These are phyloP conservation scores for Tragelaphus eurycerus DNA, from an alignment of 2,797 vertebrate genomes.

Conservation along the genomic window DNA sequence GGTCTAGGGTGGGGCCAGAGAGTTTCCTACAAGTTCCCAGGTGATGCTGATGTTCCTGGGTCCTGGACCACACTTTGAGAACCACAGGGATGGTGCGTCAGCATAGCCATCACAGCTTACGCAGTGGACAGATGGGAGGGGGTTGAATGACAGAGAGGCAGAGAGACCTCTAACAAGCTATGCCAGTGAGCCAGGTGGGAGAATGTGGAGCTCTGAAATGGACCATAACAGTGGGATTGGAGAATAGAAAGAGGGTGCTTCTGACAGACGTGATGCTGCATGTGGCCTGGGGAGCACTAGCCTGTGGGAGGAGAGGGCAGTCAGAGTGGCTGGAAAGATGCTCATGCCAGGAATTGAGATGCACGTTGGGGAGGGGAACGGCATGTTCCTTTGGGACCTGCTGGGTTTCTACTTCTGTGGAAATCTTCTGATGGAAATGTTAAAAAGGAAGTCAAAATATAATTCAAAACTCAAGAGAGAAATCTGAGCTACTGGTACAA, in stretches of 20 bases:
- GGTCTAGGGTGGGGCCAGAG: background rate
- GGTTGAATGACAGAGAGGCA: background rate
- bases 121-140: background rate
- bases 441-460: background rate
- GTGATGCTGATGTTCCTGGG: background rate
- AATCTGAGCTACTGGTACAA: background rate
- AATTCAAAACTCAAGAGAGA: background rate
- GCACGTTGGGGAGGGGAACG: rapidly evolving
- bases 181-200: background rate
- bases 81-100: background rate
- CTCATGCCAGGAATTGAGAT: background rate
- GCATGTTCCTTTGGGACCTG: background rate
- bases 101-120: background rate
- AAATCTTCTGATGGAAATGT: background rate
- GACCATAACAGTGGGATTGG: background rate
- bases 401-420: background rate
- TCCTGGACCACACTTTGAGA: background rate
- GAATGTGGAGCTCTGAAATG: background rate
- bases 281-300: rapidly evolving
- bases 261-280: background rate
- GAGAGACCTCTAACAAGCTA: background rate
- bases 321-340: background rate
- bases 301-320: too few relatives aligned
- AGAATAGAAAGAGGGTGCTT: background rate
- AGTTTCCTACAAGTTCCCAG: background rate